These are phyloP conservation scores for Cottoperca gobio DNA, from an alignment of 2,797 vertebrate genomes.

Conservation along the genomic window DNA sequence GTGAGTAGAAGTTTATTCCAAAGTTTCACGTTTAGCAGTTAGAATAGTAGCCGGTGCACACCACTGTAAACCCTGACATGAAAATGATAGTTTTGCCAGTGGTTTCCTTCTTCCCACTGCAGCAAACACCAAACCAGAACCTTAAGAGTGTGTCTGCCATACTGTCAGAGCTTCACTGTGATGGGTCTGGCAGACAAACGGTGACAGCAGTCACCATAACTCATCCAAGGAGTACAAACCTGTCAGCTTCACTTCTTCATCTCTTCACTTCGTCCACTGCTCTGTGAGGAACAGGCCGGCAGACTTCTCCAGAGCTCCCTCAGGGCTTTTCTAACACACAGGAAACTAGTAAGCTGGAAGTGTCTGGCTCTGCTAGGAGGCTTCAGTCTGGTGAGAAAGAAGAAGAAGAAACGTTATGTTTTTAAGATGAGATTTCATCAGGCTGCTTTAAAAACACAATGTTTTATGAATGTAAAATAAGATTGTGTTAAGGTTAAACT, in stretches of 20 bases:
- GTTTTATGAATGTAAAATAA: neutral
- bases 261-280: slow-evolving; percentile 12
- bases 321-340: neutral
- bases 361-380: neutral
- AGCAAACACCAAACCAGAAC: slow-evolving; percentile 9
- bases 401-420: neutral
- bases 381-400: neutral
- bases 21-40: neutral
- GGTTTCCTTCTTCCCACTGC: neutral
- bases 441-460: neutral
- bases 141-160: neutral
- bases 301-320: neutral
- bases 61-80: neutral
- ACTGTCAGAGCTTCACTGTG: neutral
- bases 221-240: slow-evolving; percentile 31
- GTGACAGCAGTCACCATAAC: slow-evolving; percentile 22
- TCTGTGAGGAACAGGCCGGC: neutral
- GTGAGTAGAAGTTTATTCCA: neutral
- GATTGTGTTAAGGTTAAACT: neutral
- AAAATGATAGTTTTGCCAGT: neutral
- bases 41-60: neutral
- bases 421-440: neutral
- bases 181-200: neutral
- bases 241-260: slow-evolving; percentile 37
- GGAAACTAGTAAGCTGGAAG: slow-evolving; percentile 1